A percentile compares a stretch with the other conserved stretches of the same genome.
Conservation (phyloP, 2,888 invertebrate species). For the Eristalis pertinax region DNA sequence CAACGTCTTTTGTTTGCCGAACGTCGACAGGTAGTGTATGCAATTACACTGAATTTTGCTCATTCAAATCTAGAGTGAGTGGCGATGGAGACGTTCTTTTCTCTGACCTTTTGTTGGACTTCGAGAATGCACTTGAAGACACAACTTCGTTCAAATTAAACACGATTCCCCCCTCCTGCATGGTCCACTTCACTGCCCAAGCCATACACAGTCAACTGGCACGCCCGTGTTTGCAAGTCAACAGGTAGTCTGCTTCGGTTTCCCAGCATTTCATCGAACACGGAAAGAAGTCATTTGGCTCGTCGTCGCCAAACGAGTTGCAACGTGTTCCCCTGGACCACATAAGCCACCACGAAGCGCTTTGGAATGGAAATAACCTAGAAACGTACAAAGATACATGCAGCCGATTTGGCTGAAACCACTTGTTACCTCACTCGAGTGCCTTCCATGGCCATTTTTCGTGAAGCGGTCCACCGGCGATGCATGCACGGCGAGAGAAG, state of each 20-base stretch:
- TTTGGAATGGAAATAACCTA: background rate
- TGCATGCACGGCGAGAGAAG: conserved; percentile 23
- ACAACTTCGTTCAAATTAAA: background rate
- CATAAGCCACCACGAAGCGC: background rate
- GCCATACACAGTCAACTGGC: background rate
- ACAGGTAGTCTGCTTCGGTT: background rate
- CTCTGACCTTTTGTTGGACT: too few relatives aligned
- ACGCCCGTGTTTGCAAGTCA: background rate
- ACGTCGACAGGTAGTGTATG: background rate
- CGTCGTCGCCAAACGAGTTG: background rate
- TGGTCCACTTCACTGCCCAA: background rate
- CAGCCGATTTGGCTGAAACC: background rate
- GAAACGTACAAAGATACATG: background rate
- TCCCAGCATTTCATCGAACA: background rate
- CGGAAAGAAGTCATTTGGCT: background rate
- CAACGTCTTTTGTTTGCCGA: background rate
- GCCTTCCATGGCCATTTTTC: background rate
- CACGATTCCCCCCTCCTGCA: background rate
- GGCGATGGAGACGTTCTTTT: too few relatives aligned
- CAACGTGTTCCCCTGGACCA: background rate
- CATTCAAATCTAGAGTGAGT: background rate
- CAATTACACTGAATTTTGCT: background rate
- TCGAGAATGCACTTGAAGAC: too few relatives aligned
- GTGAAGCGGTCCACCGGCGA: conserved; percentile 22
- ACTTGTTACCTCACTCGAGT: background rate